These are phyloP conservation scores for Helicolenus hilgendorfi DNA, from an alignment of 2,797 vertebrate species.

Conservation along the genomic window DNA sequence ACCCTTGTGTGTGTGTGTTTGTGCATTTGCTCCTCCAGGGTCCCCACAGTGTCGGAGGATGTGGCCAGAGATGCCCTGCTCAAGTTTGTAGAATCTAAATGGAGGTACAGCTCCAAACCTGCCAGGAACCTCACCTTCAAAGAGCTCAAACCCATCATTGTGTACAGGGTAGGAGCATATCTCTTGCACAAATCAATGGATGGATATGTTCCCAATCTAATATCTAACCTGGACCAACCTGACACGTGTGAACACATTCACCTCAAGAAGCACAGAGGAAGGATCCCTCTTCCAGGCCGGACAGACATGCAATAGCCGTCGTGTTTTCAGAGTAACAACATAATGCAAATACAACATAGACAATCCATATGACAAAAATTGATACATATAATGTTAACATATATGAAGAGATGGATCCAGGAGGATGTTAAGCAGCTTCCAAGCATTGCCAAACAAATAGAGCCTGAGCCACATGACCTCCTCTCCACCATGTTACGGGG, in stretches of 20 bases:
- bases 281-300: accelerated
- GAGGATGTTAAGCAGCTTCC: too few species aligned
- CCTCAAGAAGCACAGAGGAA: too few species aligned
- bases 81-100: conserved; percentile 90
- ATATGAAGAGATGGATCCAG: too few species aligned
- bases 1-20: not conserved
- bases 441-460: too few species aligned
- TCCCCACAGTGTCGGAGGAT: conserved; percentile 90
- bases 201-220: not conserved
- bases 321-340: too few species aligned
- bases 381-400: too few species aligned
- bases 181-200: not conserved
- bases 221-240: not conserved
- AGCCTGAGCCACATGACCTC: too few species aligned
- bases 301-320: too few species aligned
- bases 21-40: conserved; percentile 58
- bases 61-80: conserved; percentile 90
- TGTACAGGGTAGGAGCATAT: conserved; percentile 87
- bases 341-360: too few species aligned
- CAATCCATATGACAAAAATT: too few species aligned
- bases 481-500: too few species aligned
- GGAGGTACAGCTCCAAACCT: conserved; percentile 90
- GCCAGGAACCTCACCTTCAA: conserved; percentile 89
- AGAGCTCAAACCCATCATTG: conserved; percentile 84
- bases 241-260: not conserved